Evolutionary conservation across 2,113 vertebrate species (phyloP).

Genomic region (Pelobates fuscus): DNA sequence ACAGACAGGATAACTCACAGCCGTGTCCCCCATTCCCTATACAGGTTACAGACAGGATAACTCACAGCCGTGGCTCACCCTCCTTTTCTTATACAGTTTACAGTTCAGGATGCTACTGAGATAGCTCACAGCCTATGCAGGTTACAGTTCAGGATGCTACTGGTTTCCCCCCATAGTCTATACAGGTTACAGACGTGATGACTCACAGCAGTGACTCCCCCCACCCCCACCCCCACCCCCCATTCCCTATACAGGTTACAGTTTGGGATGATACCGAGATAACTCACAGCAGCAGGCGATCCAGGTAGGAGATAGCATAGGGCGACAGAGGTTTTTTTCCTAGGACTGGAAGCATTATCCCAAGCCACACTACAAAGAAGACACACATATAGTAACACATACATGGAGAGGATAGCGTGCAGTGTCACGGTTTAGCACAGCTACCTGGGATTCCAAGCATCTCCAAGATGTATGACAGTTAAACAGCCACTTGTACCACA

Average conservation of each 20-base stretch:
- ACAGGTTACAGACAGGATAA: conserved; percentile 29
- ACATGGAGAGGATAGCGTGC: no score
- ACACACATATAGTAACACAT: not conserved
- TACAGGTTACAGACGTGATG: no score
- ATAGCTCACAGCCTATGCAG: no score
- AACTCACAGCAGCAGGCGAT: conserved; percentile 89
- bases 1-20: not conserved
- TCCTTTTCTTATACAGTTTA: not conserved
- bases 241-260: not conserved
- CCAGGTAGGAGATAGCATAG: conserved; percentile 87
- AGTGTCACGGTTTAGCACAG: no score
- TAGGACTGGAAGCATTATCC: conserved; percentile 92
- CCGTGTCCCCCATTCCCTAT: not conserved
- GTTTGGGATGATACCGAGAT: no score
- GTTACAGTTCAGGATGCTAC: no score
- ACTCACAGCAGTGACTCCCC: not conserved
- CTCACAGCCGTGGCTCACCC: no score
- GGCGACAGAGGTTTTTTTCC: conserved; percentile 88
- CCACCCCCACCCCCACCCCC: not conserved
- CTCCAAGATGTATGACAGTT: no score
- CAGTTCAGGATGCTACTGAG: no score
- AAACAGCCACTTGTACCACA: no score
- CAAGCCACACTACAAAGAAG: conserved; percentile 86
- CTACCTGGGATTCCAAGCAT: no score
- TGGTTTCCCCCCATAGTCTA: not conserved